Conservation (phyloP, 2,888 invertebrate species). For the Vandiemenella viatica region DNA sequence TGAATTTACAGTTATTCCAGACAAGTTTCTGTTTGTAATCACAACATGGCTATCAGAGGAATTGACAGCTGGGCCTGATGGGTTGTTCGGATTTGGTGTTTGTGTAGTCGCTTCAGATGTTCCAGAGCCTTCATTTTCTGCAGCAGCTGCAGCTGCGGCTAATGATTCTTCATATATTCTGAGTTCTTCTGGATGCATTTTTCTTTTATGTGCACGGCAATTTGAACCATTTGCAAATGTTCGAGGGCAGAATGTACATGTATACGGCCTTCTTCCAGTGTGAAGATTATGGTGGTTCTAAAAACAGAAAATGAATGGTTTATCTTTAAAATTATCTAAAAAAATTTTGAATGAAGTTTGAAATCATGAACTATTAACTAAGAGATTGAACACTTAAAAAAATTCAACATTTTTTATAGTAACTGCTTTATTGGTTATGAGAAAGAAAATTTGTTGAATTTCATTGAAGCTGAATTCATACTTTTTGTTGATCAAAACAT, state of each 20-base stretch:
- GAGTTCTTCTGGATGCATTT: slow-evolving; percentile 34
- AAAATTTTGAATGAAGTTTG: background rate
- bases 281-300: slow-evolving; percentile 40
- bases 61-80: no score
- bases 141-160: slow-evolving; percentile 12
- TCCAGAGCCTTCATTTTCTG: no score
- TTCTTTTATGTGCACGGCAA: slow-evolving; percentile 38
- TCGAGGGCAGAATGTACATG: slow-evolving; percentile 40
- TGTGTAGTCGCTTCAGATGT: background rate
- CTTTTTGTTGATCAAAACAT: no score
- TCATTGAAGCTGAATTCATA: no score
- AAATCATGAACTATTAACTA: background rate
- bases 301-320: slow-evolving; percentile 9
- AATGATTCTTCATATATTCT: slow-evolving; percentile 19
- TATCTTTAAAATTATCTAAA: background rate
- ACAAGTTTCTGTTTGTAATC: no score
- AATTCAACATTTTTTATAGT: no score
- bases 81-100: background rate
- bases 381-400: background rate
- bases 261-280: slow-evolving; percentile 38
- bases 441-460: no score
- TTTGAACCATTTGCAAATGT: slow-evolving; percentile 40
- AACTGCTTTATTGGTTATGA: no score
- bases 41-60: no score
- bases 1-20: background rate